Evolutionary conservation across 2,888 invertebrate genomes (phyloP).

Genomic region (Andrena minutula): DNA sequence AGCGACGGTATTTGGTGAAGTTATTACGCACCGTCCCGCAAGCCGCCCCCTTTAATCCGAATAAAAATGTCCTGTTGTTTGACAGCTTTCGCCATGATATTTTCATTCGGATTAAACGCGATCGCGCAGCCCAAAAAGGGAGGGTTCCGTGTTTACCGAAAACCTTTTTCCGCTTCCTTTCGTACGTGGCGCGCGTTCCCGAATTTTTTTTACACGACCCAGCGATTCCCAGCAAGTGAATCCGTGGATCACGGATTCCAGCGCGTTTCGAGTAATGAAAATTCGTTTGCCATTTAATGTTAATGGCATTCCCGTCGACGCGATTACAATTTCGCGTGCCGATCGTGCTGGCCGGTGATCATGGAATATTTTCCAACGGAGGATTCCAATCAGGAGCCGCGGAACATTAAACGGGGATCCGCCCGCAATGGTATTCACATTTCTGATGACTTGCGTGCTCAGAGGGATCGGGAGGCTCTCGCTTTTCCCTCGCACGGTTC

Average conservation of each 20-base stretch:
- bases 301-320: slow-evolving; percentile 43
- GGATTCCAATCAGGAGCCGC: slow-evolving; percentile 26
- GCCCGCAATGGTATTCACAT: background rate
- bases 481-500: too few species aligned
- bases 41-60: slow-evolving; percentile 46
- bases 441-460: background rate
- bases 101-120: slow-evolving; percentile 55
- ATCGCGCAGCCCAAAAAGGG: slow-evolving; percentile 8
- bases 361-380: background rate
- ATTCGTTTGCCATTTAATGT: slow-evolving; percentile 32
- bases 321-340: background rate
- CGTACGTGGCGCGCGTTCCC: background rate
- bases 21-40: slow-evolving; percentile 49
- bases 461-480: background rate
- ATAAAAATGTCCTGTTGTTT: slow-evolving; percentile 54
- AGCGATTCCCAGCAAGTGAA: too few species aligned
- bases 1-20: slow-evolving; percentile 38
- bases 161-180: background rate
- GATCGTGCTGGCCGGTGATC: background rate
- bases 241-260: too few species aligned
- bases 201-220: background rate
- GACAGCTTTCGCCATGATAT: slow-evolving; percentile 46
- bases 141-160: slow-evolving; percentile 13
- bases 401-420: background rate
- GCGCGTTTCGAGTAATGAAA: slow-evolving; percentile 37